A percentile compares a stretch with the other conserved stretches of the same genome.
phyloP scores from a whole-genome alignment of 2,888 invertebrate genomes.

The Agriotes lineatus region DNA sequence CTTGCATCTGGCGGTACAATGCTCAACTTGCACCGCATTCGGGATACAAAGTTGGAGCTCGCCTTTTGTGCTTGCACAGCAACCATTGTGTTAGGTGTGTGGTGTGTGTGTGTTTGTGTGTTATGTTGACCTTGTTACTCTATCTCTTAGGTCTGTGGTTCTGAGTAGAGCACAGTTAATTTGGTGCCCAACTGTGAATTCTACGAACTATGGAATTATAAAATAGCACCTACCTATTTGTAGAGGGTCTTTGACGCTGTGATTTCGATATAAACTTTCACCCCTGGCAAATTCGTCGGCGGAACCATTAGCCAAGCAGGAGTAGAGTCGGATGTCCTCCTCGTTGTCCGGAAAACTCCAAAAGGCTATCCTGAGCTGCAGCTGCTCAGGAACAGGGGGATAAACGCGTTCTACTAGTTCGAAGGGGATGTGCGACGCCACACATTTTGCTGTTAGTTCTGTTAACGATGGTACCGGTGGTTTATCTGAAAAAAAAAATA shows the following conservation, averaged over 20 bases:
- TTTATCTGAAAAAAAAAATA: conserved; percentile 51
- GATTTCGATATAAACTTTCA: conserved; percentile 88
- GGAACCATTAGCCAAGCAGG: conserved; percentile 97
- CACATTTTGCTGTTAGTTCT: conserved; percentile 93
- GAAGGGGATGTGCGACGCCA: conserved; percentile 97
- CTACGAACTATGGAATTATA: no score
- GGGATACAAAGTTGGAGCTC: no score
- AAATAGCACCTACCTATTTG: conserved; percentile 84
- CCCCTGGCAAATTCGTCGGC: conserved; percentile 97
- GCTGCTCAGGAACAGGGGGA: conserved; percentile 97
- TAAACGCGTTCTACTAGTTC: conserved; percentile 96
- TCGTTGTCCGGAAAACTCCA: conserved; percentile 99
- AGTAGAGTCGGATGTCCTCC: conserved; percentile 97
- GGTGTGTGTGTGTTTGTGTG: no score
- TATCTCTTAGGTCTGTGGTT: no score
- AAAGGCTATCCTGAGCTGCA: conserved; percentile 96
- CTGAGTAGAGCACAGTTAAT: no score
- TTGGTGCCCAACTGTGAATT: no score
- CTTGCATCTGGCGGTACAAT: no score
- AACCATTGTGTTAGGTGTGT: no score
- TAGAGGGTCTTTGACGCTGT: conserved; percentile 89
- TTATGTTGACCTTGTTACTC: no score
- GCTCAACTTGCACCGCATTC: no score
- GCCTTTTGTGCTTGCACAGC: no score
- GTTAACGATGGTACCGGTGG: conserved; percentile 78